Evolutionary conservation across 2,888 invertebrate genomes (phyloP).

Genomic region (Campoletis raptor): DNA sequence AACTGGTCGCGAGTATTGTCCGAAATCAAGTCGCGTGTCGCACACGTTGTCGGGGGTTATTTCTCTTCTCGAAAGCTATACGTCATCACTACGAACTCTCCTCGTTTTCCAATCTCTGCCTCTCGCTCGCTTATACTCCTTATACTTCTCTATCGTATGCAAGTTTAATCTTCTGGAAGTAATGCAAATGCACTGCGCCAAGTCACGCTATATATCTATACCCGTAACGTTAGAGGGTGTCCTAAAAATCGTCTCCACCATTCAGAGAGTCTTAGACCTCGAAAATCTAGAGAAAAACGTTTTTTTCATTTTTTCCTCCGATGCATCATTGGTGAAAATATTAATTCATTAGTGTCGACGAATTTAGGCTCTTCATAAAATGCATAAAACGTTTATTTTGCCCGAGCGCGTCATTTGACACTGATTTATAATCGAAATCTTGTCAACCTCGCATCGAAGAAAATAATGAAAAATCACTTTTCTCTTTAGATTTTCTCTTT

Average conservation of each 20-base stretch:
- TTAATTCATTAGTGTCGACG: neutral
- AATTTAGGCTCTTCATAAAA: neutral
- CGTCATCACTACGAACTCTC: constrained; percentile 76
- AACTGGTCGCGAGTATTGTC: constrained; percentile 77
- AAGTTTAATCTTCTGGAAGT: constrained; percentile 84
- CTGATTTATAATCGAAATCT: neutral
- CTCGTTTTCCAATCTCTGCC: constrained; percentile 62
- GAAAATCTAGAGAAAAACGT: neutral
- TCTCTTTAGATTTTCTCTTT: neutral
- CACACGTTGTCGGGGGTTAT: constrained; percentile 53
- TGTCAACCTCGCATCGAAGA: neutral
- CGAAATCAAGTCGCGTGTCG: constrained; percentile 81
- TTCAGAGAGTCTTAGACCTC: neutral
- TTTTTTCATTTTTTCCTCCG: neutral
- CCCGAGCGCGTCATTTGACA: neutral
- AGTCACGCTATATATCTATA: constrained; percentile 13
- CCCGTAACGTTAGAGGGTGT: neutral
- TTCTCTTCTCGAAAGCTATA: constrained; percentile 73
- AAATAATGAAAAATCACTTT: neutral
- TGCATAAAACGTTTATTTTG: too few species aligned
- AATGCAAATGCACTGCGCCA: constrained; percentile 80
- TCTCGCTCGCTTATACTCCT: constrained; percentile 72
- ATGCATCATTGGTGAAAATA: neutral
- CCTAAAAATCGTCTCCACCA: neutral
- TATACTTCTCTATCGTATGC: constrained; percentile 73